phyloP scores from a whole-genome alignment of 2,888 invertebrate species.

The Dryomyza anilis region DNA sequence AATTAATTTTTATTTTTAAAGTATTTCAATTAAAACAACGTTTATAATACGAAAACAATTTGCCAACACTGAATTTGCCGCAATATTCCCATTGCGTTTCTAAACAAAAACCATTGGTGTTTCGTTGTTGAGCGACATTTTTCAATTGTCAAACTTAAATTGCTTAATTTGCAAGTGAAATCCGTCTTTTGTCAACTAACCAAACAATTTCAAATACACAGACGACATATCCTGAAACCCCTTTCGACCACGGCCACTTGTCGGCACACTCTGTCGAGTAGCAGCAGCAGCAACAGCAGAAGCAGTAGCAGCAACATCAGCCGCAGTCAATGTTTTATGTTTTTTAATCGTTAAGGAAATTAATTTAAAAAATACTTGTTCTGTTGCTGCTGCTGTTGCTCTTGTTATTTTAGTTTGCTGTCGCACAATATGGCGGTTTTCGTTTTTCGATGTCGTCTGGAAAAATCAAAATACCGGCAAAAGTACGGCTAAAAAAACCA shows the following conservation, averaged over 20 bases:
- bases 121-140: too few relatives aligned
- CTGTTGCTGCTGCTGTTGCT: not conserved
- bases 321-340: not conserved
- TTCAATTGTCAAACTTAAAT: slow-evolving; percentile 26
- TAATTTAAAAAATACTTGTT: slow-evolving; percentile 20
- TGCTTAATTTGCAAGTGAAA: slow-evolving; percentile 26
- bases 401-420: not conserved
- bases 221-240: not conserved
- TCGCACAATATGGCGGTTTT: slow-evolving; percentile 17
- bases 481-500: not conserved
- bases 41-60: too few relatives aligned
- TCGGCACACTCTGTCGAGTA: not conserved
- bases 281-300: not conserved
- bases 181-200: not conserved
- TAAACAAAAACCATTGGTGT: too few relatives aligned
- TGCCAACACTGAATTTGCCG: too few relatives aligned
- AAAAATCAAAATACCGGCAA: not conserved
- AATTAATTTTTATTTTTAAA: too few relatives aligned
- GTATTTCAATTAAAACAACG: too few relatives aligned
- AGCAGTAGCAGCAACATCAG: not conserved
- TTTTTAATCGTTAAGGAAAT: not conserved
- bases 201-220: too few relatives aligned
- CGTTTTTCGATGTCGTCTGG: not conserved
- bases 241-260: not conserved
- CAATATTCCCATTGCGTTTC: too few relatives aligned